Conservation (phyloP, 1,140 invertebrate species). For the Dysdera silvatica region DNA sequence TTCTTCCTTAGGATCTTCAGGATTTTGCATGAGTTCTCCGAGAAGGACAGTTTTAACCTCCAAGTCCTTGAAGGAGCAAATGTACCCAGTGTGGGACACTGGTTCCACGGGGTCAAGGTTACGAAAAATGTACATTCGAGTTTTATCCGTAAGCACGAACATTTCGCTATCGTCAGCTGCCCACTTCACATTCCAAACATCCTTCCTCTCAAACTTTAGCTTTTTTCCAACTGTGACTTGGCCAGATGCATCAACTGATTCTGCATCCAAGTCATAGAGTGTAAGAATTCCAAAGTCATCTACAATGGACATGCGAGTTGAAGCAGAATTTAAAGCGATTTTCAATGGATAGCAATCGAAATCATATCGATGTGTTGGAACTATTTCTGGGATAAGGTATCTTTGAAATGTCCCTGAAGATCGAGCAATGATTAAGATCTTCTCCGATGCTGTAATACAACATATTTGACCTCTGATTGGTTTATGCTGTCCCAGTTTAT, state of each 20-base stretch:
- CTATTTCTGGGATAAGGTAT: conserved; percentile 77
- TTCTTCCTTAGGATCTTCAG: conserved; percentile 61
- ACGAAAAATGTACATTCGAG: conserved; percentile 83
- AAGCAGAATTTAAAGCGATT: conserved; percentile 69
- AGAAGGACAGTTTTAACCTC: conserved; percentile 83
- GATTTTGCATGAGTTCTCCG: conserved; percentile 77
- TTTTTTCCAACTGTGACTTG: conserved; percentile 42
- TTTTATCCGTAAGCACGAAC: conserved; percentile 90
- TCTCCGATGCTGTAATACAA: conserved; percentile 68
- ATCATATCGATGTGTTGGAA: conserved; percentile 66
- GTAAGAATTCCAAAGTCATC: conserved; percentile 52
- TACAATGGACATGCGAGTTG: conserved; percentile 54
- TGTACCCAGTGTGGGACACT: conserved; percentile 48
- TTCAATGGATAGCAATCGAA: conserved; percentile 59
- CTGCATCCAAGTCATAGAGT: conserved; percentile 52
- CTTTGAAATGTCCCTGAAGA: conserved; percentile 63
- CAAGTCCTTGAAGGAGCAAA: conserved; percentile 64
- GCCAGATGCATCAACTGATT: conserved; percentile 38
- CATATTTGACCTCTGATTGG: conserved; percentile 65
- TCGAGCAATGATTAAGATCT: conserved; percentile 62
- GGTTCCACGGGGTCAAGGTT: conserved; percentile 76
- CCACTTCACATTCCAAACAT: conserved; percentile 94
- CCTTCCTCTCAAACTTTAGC: conserved; percentile 66
- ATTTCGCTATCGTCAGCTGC: conserved; percentile 81
- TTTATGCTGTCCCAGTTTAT: too few species aligned